phyloP scores from a whole-genome alignment of 2,113 vertebrate genomes.

The Pseudopodoces humilis region DNA sequence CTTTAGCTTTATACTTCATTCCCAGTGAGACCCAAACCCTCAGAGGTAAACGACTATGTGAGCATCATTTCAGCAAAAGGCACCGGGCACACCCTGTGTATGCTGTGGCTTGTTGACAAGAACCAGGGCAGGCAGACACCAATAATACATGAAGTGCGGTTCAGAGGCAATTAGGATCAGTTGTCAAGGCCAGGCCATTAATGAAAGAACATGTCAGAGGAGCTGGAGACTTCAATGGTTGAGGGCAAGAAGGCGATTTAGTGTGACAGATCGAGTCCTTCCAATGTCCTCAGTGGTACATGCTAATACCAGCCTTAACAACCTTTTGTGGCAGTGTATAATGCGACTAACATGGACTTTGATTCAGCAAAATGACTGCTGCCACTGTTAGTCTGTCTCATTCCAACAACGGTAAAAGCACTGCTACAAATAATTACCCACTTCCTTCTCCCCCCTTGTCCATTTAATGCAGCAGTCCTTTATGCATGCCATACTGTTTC shows the following conservation, averaged over 20 bases:
- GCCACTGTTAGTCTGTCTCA: constrained; percentile 85
- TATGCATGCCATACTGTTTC: constrained; percentile 60
- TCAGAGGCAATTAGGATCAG: constrained; percentile 99
- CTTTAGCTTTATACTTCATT: constrained; percentile 66
- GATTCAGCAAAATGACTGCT: constrained; percentile 90
- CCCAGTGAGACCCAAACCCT: constrained; percentile 62
- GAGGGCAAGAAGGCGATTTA: constrained; percentile 88
- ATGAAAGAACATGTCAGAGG: constrained; percentile 90
- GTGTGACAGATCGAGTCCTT: constrained; percentile 97
- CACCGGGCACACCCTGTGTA: constrained; percentile 74
- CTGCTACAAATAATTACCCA: constrained; percentile 84
- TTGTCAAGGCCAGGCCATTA: constrained; percentile 95
- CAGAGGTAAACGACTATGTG: constrained; percentile 66
- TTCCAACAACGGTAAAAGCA: constrained; percentile 77
- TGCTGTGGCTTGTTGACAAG: constrained; percentile 89
- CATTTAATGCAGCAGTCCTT: constrained; percentile 70
- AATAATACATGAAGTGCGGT: constrained; percentile 96
- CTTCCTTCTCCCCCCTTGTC: constrained; percentile 66
- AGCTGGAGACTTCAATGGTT: constrained; percentile 84
- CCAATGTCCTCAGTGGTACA: constrained; percentile 91
- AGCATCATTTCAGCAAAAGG: constrained; percentile 74
- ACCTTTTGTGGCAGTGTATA: constrained; percentile 84
- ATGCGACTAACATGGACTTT: constrained; percentile 84
- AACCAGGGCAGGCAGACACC: constrained; percentile 93
- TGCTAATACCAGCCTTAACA: constrained; percentile 92